Conservation (phyloP, 2,888 invertebrate species). For the Lochmaea capreae region DNA sequence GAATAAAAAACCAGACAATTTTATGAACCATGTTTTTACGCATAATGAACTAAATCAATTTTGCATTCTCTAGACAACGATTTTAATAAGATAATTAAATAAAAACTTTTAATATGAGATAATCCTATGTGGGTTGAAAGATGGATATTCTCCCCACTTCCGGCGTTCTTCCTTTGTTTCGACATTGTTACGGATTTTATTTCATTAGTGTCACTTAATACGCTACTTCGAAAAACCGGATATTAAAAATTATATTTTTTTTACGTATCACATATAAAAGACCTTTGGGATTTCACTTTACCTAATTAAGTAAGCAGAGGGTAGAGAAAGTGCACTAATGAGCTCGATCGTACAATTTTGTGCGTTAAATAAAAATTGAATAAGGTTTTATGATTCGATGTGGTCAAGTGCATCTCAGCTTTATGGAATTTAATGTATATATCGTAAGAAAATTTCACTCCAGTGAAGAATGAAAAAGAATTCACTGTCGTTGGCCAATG, state of each 20-base stretch:
- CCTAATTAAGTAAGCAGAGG: neutral
- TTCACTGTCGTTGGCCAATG: no score
- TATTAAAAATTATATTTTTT: conserved; percentile 22
- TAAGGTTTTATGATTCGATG: neutral
- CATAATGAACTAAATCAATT: neutral
- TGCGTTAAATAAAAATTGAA: neutral
- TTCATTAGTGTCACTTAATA: conserved; percentile 35
- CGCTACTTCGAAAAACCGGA: conserved; percentile 27
- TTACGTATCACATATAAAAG: neutral
- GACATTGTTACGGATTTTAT: conserved; percentile 38
- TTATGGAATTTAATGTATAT: no score
- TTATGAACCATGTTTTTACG: no score
- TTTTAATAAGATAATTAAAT: conserved; percentile 36
- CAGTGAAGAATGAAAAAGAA: no score
- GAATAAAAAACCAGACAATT: no score
- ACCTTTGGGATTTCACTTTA: neutral
- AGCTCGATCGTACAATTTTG: neutral
- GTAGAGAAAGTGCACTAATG: neutral
- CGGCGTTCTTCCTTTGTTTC: conserved; percentile 43
- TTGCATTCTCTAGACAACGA: conserved; percentile 23
- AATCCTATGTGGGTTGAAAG: conserved; percentile 38
- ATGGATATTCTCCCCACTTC: conserved; percentile 39
- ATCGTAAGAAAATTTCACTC: neutral
- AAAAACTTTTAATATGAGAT: conserved; percentile 30
- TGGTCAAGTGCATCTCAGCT: neutral